Base-by-base conservation (phyloP, 2,113 vertebrate species). In the Eolophus roseicapilla region DNA sequence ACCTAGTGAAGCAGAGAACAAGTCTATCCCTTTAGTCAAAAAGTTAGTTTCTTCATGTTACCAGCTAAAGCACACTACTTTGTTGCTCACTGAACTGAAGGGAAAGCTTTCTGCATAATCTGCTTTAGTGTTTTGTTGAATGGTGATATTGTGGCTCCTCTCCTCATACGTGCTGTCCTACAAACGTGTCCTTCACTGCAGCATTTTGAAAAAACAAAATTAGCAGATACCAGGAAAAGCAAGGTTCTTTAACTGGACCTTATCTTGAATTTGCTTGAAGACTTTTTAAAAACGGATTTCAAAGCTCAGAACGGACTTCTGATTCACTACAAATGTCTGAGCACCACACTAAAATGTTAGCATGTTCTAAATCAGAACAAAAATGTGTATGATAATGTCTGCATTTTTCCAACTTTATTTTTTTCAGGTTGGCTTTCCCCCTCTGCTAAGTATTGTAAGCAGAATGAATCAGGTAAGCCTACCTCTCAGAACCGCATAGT, bases 371-470 rank as follows among this genome's bases (percentile, higher is more conserved):
- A 50, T 55, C 17, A 65, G 23, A 76, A 90, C 14, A 83, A 70
- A 86, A 79, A 65, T 23, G 1, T 33, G 74, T 41, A 29, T 80
- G 29, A 46, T 93, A 53, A 43, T 33, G 14, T 63, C 64, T 73
- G 27, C 28, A 19, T 74, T 95, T 92, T 92, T 90, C 52, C 33
- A 75, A 60, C 25, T 82, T 89, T 13, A 15, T 76, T 70, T 94
- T 93, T 95, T 97, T 95, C 96, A 99, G 99, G 97, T 99, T 86
- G 99, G 99, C 55, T 99, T 99, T 96, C 99, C 99, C 76, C 99
- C 99, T 41, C 98, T 99, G 93, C 98, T 99, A 52, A 99, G 98
- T 96, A 99, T 99, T 77, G 98, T 99, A 86, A 99, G 99, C 98
- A 98, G 99, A 97, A 98, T 99, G 97, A 99, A 97, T 97, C 99